phyloP scores from a whole-genome alignment of 2,888 invertebrate genomes.

The Seira musarum region DNA sequence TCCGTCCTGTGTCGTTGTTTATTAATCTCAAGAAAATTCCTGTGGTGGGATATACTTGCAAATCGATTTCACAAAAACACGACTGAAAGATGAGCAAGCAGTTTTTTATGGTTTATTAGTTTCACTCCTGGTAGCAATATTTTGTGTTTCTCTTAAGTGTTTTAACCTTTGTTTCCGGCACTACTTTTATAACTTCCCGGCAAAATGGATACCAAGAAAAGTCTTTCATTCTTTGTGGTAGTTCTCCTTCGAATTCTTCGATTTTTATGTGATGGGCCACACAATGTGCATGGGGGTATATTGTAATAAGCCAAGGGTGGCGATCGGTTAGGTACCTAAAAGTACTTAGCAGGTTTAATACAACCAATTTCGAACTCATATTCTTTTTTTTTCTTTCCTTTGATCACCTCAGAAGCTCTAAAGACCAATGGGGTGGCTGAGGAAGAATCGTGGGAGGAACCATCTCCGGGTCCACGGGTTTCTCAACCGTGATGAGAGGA shows the following conservation, averaged over 20 bases:
- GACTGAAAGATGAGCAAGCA: neutral
- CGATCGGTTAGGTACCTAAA: conserved; percentile 26
- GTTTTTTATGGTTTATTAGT: no score
- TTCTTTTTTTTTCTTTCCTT: no score
- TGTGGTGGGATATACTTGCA: conserved; percentile 37
- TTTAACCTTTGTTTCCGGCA: conserved; percentile 35
- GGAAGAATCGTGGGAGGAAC: conserved; percentile 43
- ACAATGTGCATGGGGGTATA: conserved; percentile 53
- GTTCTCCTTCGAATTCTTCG: conserved; percentile 45
- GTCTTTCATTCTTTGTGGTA: conserved; percentile 31
- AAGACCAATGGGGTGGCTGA: conserved; percentile 53
- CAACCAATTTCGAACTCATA: no score
- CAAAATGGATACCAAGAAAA: conserved; percentile 50
- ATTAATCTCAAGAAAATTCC: conserved; percentile 49
- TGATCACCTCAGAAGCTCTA: conserved; percentile 41
- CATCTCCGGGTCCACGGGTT: conserved; percentile 21
- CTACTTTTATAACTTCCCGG: conserved; percentile 28
- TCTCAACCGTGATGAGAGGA: neutral
- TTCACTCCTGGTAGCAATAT: neutral
- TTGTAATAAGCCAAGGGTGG: conserved; percentile 43
- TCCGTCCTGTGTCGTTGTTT: conserved; percentile 44
- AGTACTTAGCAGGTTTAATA: neutral
- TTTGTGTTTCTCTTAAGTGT: no score
- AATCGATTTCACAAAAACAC: conserved; percentile 50
- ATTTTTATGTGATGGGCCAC: conserved; percentile 46